Percentiles rank a stretch among this genome's conserved stretches.
Evolutionary conservation across 1,140 invertebrate genomes (phyloP).

Genomic region (Drosophila guanche): DNA sequence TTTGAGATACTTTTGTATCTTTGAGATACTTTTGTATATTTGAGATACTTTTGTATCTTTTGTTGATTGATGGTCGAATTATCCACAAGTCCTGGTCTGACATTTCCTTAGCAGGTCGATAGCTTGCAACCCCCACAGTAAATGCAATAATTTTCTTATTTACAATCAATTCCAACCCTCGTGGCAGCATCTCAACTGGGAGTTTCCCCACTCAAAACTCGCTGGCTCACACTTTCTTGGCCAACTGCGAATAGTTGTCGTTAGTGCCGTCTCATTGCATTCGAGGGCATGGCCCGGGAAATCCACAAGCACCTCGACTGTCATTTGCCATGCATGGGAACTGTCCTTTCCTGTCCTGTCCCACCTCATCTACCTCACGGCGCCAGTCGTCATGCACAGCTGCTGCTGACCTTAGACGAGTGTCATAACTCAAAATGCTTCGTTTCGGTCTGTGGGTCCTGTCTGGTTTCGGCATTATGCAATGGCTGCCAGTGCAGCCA

Average conservation of each 20-base stretch:
- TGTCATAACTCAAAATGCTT: constrained; percentile 67
- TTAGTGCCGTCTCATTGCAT: constrained; percentile 64
- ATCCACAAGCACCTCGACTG: constrained; percentile 57
- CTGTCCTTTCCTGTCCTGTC: constrained; percentile 33
- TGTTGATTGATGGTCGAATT: too few relatives aligned
- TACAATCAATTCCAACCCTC: constrained; percentile 42
- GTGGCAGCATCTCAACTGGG: constrained; percentile 23
- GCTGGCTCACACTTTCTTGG: constrained; percentile 35
- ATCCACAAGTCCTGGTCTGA: too few relatives aligned
- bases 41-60: too few relatives aligned
- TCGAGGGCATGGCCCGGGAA: constrained; percentile 27
- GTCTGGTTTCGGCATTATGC: constrained; percentile 47
- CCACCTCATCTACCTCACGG: constrained; percentile 7
- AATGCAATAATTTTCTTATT: constrained; percentile 49
- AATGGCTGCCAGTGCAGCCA: constrained; percentile 36
- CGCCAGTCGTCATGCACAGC: constrained; percentile 50
- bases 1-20: too few relatives aligned
- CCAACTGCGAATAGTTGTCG: constrained; percentile 18
- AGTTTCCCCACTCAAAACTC: neutral
- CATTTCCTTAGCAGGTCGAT: neutral
- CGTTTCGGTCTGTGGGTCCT: constrained; percentile 10
- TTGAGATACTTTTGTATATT: too few relatives aligned
- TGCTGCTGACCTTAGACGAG: constrained; percentile 65
- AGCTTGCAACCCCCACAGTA: constrained; percentile 21
- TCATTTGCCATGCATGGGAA: constrained; percentile 65